These are phyloP conservation scores for Lingula anatina DNA, from an alignment of 2,888 invertebrate genomes.

Conservation along the genomic window DNA sequence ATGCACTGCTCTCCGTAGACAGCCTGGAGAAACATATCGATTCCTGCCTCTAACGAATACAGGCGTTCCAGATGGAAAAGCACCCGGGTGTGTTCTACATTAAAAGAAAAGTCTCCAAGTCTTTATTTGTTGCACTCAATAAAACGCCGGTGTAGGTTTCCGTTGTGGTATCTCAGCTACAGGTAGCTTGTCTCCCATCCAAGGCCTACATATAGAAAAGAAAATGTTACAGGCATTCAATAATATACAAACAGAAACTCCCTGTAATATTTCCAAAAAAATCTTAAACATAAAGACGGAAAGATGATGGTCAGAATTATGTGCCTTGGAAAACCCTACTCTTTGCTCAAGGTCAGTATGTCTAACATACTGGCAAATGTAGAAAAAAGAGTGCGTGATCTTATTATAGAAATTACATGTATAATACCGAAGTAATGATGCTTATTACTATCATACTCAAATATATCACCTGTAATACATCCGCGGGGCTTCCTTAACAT, in stretches of 20 bases:
- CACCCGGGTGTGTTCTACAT: neutral
- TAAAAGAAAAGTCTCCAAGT: neutral
- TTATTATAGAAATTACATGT: too few relatives aligned
- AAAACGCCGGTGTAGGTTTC: conserved; percentile 17
- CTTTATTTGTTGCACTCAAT: conserved; percentile 5
- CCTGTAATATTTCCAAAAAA: too few relatives aligned
- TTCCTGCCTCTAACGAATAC: neutral
- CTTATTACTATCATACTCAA: too few relatives aligned
- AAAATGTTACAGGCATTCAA: neutral
- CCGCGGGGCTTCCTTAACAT: conserved; percentile 33
- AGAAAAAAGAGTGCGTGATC: too few relatives aligned
- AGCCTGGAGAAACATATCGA: neutral
- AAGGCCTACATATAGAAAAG: conserved; percentile 21
- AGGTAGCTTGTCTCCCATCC: conserved; percentile 38
- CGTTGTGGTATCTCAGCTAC: conserved; percentile 20
- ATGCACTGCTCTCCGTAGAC: neutral
- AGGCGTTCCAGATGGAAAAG: neutral
- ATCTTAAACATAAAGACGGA: neutral
- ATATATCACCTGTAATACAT: conserved; percentile 48
- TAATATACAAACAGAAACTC: conserved; percentile 1
- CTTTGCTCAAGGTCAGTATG: too few relatives aligned
- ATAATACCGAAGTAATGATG: too few relatives aligned
- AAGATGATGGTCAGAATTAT: neutral
- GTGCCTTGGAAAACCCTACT: neutral
- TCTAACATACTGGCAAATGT: too few relatives aligned